Base-by-base conservation (phyloP, 1,140 invertebrate species). In the Bombus sylvicola region DNA sequence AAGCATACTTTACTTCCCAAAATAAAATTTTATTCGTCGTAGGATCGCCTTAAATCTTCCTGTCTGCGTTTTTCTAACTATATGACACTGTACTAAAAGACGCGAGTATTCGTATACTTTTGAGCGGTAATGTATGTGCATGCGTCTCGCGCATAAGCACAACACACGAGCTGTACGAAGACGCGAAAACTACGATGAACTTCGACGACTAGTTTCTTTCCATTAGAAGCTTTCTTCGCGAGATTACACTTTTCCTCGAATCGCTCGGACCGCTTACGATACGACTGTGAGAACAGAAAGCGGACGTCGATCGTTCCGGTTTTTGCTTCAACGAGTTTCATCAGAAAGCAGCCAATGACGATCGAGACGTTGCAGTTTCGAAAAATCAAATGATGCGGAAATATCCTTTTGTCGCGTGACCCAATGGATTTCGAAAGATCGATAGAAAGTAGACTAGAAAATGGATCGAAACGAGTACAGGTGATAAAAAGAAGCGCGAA, bases 261-360 rank as follows among this genome's bases (percentile, higher is more conserved):
- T 47, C 10, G 10, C 25, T 39, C 43, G 34, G 22, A 4, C 13
- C 22, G n/a, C 0, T 25, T 6, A 66, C 47, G 62, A 72, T 47
- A 12, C 76, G 53, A 9, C n/a, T 41, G 76, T 84, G 76, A 80
- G 68, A 84, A 84, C 76, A 59, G 83, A 79, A 84, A 79, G 66
- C 64, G 72, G 57, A 72, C 25, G 28, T 62, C 22, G 34, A 43
- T 69, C 64, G 22, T 69, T n/a, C 66, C 59, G 15, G 41, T 57
- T 76, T 43, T 57, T 68, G 34, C 18, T 2, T 5, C 9, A 3
- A 13, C 47, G 31, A 57, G 53, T 62, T 73, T 73, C 80, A 41
- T 59, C 43, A 13, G n/a, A 79, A 66, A 31, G 12, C 34, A 41
- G 8, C 12, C 15, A 13, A 41, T 25, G 28, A 34, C 22, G 73